Percentiles rank a stretch among this genome's conserved stretches.
Evolutionary conservation across 2,113 vertebrate genomes (phyloP).

Genomic region (Indri indri): DNA sequence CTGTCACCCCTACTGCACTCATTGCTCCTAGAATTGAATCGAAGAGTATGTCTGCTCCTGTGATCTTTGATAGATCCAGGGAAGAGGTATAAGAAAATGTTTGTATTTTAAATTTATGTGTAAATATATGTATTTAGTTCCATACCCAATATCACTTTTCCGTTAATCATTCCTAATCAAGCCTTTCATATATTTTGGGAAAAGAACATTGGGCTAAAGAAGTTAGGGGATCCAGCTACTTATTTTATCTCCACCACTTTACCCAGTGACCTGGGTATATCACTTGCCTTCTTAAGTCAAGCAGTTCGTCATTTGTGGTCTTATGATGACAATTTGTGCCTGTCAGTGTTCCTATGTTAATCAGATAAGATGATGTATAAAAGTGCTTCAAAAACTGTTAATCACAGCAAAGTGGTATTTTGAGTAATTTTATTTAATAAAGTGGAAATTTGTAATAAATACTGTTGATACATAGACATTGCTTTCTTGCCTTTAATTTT

Average conservation of each 20-base stretch:
- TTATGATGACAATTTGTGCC: not conserved
- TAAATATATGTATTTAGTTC: slow-evolving; percentile 1
- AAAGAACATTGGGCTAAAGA: not conserved
- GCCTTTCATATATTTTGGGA: not conserved
- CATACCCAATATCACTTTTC: not conserved
- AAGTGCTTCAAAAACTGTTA: slow-evolving; percentile 39
- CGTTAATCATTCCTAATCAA: slow-evolving; percentile 32
- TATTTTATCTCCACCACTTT: not conserved
- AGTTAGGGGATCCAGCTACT: not conserved
- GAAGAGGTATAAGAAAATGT: slow-evolving; percentile 89
- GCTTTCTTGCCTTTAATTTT: not conserved
- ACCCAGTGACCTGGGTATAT: not conserved
- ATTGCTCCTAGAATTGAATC: slow-evolving; percentile 89
- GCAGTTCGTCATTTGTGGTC: slow-evolving; percentile 24
- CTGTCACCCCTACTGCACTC: slow-evolving; percentile 92
- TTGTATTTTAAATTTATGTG: slow-evolving; percentile 33
- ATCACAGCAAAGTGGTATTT: not conserved
- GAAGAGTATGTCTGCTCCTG: slow-evolving; percentile 83
- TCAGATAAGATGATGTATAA: not conserved
- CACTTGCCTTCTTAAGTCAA: not conserved
- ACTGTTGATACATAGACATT: not conserved
- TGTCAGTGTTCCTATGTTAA: not conserved
- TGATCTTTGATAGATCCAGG: slow-evolving; percentile 93
- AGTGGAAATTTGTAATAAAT: not conserved
- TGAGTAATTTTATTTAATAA: slow-evolving; percentile 36